These are phyloP conservation scores for Megalonaias nervosa DNA, from an alignment of 1,140 invertebrate species.

Conservation along the genomic window DNA sequence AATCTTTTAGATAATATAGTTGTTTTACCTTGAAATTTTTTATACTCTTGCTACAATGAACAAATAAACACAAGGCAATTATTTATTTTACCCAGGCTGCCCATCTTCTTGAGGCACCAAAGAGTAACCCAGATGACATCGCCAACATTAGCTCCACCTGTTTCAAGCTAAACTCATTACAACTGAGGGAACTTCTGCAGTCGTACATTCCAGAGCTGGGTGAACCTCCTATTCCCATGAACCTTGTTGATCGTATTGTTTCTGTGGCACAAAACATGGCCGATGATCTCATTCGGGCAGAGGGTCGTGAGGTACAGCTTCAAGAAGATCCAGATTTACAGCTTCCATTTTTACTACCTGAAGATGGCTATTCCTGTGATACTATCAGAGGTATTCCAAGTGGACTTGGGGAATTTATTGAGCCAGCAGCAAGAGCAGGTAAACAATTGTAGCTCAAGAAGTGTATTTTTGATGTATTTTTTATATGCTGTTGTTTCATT, in stretches of 20 bases:
- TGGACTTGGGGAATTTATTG: slow-evolving; percentile 93
- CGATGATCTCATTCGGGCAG: slow-evolving; percentile 90
- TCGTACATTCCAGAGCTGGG: slow-evolving; percentile 84
- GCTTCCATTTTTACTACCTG: slow-evolving; percentile 92
- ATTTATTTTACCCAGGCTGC: slow-evolving; percentile 66
- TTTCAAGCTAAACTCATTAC: slow-evolving; percentile 97
- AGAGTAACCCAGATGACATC: slow-evolving; percentile 92
- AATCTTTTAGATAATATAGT: too few species aligned
- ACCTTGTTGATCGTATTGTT: slow-evolving; percentile 70
- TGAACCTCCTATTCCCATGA: slow-evolving; percentile 75
- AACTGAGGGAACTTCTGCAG: slow-evolving; percentile 83
- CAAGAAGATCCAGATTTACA: slow-evolving; percentile 90
- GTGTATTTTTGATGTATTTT: neutral
- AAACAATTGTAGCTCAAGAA: slow-evolving; percentile 35
- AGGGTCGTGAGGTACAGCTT: slow-evolving; percentile 85
- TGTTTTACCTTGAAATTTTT: too few species aligned
- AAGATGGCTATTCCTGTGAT: slow-evolving; percentile 98
- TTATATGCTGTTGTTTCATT: neutral
- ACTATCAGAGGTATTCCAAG: slow-evolving; percentile 89
- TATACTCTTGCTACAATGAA: too few species aligned
- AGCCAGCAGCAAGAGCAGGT: slow-evolving; percentile 86
- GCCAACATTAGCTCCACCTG: slow-evolving; percentile 92
- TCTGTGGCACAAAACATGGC: slow-evolving; percentile 92
- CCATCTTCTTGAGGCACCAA: slow-evolving; percentile 81
- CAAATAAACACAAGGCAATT: too few species aligned